These are phyloP conservation scores for Idaea straminata DNA, from an alignment of 2,888 invertebrate species.

Conservation along the genomic window DNA sequence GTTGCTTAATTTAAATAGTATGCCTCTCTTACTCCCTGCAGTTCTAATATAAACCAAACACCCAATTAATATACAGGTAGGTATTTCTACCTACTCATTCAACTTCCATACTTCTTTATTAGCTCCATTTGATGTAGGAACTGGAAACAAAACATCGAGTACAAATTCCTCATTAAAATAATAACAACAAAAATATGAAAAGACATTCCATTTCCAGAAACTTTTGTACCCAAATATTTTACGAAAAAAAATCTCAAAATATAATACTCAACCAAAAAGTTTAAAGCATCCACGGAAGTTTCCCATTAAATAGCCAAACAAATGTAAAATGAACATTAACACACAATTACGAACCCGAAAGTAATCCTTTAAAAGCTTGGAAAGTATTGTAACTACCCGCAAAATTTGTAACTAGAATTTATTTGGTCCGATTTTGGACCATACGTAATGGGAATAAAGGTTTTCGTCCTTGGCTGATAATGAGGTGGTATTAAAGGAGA, in stretches of 20 bases:
- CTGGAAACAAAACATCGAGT: neutral
- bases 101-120: neutral
- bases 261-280: neutral
- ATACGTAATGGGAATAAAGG: neutral
- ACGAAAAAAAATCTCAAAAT: neutral
- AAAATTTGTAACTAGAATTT: neutral
- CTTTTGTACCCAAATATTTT: neutral
- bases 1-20: neutral
- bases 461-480: neutral
- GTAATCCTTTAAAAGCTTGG: constrained; percentile 20
- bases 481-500: neutral
- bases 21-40: no score
- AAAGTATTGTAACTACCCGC: constrained; percentile 7
- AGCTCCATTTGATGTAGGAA: neutral
- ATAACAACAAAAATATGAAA: neutral
- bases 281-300: constrained; percentile 1
- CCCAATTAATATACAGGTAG: no score
- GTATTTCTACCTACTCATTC: neutral
- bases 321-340: constrained; percentile 22
- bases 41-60: no score
- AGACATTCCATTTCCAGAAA: neutral
- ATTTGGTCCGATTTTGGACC: neutral
- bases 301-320: constrained; percentile 5
- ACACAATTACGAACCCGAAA: constrained; percentile 21
- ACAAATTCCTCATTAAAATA: neutral